phyloP scores from a whole-genome alignment of 2,888 invertebrate species.

The Spodoptera picta region DNA sequence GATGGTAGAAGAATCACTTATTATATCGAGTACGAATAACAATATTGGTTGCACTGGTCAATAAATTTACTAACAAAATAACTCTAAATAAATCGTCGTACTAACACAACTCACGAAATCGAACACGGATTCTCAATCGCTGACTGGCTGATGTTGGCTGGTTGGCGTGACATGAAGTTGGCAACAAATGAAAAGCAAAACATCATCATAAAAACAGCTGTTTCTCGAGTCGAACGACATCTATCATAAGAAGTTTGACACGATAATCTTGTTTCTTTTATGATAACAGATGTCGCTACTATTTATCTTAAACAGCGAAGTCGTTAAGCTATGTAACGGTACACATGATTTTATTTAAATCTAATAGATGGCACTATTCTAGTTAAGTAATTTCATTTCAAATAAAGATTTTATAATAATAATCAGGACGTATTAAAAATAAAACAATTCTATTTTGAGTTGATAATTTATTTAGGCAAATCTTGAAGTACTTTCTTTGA shows the following conservation, averaged over 20 bases:
- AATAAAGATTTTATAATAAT: too few relatives aligned
- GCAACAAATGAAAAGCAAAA: conserved; percentile 70
- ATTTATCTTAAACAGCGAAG: not conserved
- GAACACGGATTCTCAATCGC: conserved; percentile 70
- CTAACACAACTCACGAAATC: conserved; percentile 62
- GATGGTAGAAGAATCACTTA: conserved; percentile 40
- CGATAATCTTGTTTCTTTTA: not conserved
- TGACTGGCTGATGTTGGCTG: conserved; percentile 49
- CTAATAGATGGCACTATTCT: conserved; percentile 20
- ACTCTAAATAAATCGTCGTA: conserved; percentile 62
- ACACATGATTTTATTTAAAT: not conserved
- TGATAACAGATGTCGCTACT: conserved; percentile 37
- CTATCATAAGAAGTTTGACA: conserved; percentile 17
- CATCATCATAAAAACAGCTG: conserved; percentile 75
- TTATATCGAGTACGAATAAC: conserved; percentile 45
- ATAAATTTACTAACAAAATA: conserved; percentile 68
- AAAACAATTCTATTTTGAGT: too few relatives aligned
- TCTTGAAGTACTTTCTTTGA: too few relatives aligned
- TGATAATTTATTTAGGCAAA: too few relatives aligned
- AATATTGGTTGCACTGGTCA: conserved; percentile 60
- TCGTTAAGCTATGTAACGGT: not conserved
- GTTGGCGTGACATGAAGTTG: conserved; percentile 72
- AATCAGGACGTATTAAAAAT: too few relatives aligned
- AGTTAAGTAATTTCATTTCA: not conserved
- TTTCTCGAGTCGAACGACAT: conserved; percentile 56